These are phyloP conservation scores for Lasioglossum baleicum DNA, from an alignment of 1,140 invertebrate genomes.

Conservation along the genomic window DNA sequence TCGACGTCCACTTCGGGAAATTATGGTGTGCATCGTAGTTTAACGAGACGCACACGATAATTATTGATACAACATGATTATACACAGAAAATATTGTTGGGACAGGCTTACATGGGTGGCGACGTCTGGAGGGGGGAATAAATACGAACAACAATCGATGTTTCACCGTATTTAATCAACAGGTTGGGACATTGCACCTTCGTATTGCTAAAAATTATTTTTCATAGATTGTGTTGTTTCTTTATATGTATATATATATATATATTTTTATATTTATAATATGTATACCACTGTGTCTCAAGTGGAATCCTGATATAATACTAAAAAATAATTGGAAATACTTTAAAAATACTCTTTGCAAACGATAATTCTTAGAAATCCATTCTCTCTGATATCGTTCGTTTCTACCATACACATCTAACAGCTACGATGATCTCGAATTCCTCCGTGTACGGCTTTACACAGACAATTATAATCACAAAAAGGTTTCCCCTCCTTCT, in stretches of 20 bases:
- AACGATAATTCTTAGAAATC: slow-evolving; percentile 67
- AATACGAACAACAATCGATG: slow-evolving; percentile 36
- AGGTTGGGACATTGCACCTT: slow-evolving; percentile 68
- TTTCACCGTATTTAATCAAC: slow-evolving; percentile 75
- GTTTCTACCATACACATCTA: slow-evolving; percentile 57
- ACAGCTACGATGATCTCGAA: slow-evolving; percentile 57
- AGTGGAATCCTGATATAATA: slow-evolving; percentile 71
- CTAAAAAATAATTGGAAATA: slow-evolving; percentile 79
- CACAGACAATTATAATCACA: slow-evolving; percentile 71
- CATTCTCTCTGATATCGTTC: slow-evolving; percentile 40
- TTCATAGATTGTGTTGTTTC: slow-evolving; percentile 62
- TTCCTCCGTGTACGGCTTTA: slow-evolving; percentile 59
- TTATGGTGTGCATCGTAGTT: too few species aligned
- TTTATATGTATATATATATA: slow-evolving; percentile 52
- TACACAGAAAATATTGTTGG: too few species aligned
- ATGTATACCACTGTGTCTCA: slow-evolving; percentile 46
- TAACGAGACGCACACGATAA: too few species aligned
- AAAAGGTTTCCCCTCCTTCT: slow-evolving; percentile 57
- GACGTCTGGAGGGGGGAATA: slow-evolving; percentile 14
- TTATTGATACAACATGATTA: too few species aligned
- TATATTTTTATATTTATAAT: too few species aligned
- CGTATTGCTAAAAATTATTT: slow-evolving; percentile 67
- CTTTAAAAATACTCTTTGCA: slow-evolving; percentile 79
- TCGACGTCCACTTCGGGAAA: too few species aligned
- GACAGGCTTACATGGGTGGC: background rate